Evolutionary conservation across 2,888 invertebrate genomes (phyloP).

Genomic region (Platycheirus rosarum): DNA sequence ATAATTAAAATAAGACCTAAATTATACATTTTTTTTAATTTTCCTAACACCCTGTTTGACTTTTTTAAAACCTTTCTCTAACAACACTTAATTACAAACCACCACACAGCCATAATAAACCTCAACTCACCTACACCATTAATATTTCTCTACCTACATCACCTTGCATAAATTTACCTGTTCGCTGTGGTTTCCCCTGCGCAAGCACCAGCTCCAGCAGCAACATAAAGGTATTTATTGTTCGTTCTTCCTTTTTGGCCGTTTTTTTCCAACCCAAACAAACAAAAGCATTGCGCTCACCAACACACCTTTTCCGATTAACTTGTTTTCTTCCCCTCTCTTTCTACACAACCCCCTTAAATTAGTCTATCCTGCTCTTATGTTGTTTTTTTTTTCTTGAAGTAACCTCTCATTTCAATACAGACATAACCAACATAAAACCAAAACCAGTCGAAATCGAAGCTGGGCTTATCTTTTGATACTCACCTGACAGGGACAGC

Average conservation of each 20-base stretch:
- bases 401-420: constrained; percentile 15
- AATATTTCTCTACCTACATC: background rate
- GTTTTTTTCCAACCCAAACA: background rate
- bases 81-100: too few relatives aligned
- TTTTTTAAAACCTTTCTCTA: too few relatives aligned
- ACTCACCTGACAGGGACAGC: background rate
- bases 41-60: too few relatives aligned
- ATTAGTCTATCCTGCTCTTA: constrained; percentile 15
- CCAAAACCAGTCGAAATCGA: constrained; percentile 32
- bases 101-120: too few relatives aligned
- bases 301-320: constrained; percentile 26
- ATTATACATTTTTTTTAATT: too few relatives aligned
- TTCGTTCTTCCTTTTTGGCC: background rate
- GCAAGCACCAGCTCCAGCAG: constrained; percentile 16
- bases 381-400: too few relatives aligned
- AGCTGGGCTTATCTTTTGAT: background rate
- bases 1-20: too few relatives aligned
- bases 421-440: constrained; percentile 52
- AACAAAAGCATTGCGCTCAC: constrained; percentile 23
- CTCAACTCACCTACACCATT: background rate
- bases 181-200: constrained; percentile 24
- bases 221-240: constrained; percentile 12
- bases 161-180: constrained; percentile 47
- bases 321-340: constrained; percentile 56
- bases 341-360: constrained; percentile 7